Percentiles rank a stretch among this genome's conserved stretches.
Evolutionary conservation across 2,113 vertebrate species (phyloP).

Genomic region (Rattus norvegicus): GRCr8 NC_086024.1:34217501-34218000

Average conservation of each 20-base stretch:
- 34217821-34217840: conserved; percentile 59
- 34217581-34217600: conserved; percentile 56
- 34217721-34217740: conserved; percentile 40
- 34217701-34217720: conserved; percentile 11
- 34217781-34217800: conserved; percentile 24
- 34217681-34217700: conserved; percentile 27
- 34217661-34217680: background rate
- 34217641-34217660: background rate
- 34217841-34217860: conserved; percentile 56
- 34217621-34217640: conserved; percentile 70
- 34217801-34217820: conserved; percentile 42
- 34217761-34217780: conserved; percentile 61
- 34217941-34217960: conserved; percentile 75
- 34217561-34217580: conserved; percentile 70
- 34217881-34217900: conserved; percentile 64
- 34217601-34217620: conserved; percentile 74
- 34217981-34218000: conserved; percentile 63
- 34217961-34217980: conserved; percentile 68
- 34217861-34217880: conserved; percentile 65
- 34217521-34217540: conserved; percentile 8
- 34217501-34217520: conserved; percentile 65
- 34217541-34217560: conserved; percentile 63
- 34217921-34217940: conserved; percentile 75
- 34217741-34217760: conserved; percentile 35
- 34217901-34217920: conserved; percentile 55